Conservation (phyloP, 2,797 vertebrate genomes). For the Scyliorhinus canicula region DNA sequence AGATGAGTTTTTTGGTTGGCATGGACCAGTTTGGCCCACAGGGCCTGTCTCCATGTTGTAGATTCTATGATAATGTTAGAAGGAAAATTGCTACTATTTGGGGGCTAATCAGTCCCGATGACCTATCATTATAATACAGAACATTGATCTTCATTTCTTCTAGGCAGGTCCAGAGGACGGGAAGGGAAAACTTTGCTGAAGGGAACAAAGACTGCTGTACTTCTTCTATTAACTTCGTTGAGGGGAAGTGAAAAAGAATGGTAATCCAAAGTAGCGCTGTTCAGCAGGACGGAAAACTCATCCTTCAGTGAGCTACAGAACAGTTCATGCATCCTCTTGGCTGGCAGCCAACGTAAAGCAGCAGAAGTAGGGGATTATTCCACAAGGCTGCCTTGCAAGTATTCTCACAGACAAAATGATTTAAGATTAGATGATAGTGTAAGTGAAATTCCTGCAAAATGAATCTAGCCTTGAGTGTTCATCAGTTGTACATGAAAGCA, state of each 20-base stretch:
- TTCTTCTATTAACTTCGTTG: not conserved
- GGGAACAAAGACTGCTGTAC: not conserved
- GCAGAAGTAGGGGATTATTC: constrained; percentile 4
- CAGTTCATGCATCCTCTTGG: not conserved
- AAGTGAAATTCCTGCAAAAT: not conserved
- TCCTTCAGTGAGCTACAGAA: not conserved
- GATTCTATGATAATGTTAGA: too few species aligned
- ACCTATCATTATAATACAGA: not conserved
- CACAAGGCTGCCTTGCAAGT: not conserved
- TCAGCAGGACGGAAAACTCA: not conserved
- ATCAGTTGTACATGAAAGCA: not conserved
- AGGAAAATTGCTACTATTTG: not conserved
- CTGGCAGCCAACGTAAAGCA: not conserved
- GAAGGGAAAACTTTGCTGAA: not conserved
- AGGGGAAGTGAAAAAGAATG: not conserved
- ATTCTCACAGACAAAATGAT: constrained; percentile 1
- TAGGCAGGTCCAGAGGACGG: not conserved
- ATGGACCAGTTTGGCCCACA: too few species aligned
- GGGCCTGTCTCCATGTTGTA: too few species aligned
- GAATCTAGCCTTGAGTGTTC: not conserved
- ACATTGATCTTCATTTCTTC: not conserved
- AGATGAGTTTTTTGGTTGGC: too few species aligned
- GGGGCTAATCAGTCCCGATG: not conserved
- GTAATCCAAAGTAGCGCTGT: not conserved
- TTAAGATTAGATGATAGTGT: not conserved